Evolutionary conservation across 2,888 invertebrate genomes (phyloP), one percentile per base, ranked within the genome.

Genomic region (Ariolimax columbianus): DNA sequence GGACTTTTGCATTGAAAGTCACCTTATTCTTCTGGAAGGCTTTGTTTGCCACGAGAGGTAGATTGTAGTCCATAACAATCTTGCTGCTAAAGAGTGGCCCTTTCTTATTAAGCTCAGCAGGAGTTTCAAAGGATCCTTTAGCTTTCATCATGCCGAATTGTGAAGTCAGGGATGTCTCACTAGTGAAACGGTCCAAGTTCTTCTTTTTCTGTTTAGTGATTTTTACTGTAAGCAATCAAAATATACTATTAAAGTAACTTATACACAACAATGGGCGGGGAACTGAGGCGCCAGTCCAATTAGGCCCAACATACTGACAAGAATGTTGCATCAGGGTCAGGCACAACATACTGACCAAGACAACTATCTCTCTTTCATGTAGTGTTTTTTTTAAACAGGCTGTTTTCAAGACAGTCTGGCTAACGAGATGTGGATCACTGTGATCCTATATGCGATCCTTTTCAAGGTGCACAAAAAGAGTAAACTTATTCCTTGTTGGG

Each of bases 1-100:
- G 78, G 26, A 89, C 43, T 77, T 88, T 89, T 30, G 83, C 43
- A 30, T 72, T 85, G 70, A 89, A 40, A 2, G 43, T 82, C 36
- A 89, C 43, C 40, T 73, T 80, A 75, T 88, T 86, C 38, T 88
- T 87, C 17, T 79, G 78, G 36, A 73, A 40, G 43, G 70, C 43
- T 51, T 77, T 85, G 72, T 73, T 77, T 38, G 66, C 78, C 30
- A 73, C 17, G 14, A 72, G 4, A n/a, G 75, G 87, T 14, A 87
- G 68, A 51, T 82, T 79, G 80, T 87, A 87, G 72, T 84, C 86
- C 0, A 77, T n/a, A 0, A 33, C 30, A 1, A 85, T 59, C 30
- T 70, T 79, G 17, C 68, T 47, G 0, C 47, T 80, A 43, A 87
- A 38, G 17, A 85, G 72, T n/a, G 80, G 77, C 0, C 66, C 73